A percentile compares a stretch with the other conserved stretches of the same genome.
Evolutionary conservation across 2,113 vertebrate genomes (phyloP).

Genomic region (Dromaius novaehollandiae): DNA sequence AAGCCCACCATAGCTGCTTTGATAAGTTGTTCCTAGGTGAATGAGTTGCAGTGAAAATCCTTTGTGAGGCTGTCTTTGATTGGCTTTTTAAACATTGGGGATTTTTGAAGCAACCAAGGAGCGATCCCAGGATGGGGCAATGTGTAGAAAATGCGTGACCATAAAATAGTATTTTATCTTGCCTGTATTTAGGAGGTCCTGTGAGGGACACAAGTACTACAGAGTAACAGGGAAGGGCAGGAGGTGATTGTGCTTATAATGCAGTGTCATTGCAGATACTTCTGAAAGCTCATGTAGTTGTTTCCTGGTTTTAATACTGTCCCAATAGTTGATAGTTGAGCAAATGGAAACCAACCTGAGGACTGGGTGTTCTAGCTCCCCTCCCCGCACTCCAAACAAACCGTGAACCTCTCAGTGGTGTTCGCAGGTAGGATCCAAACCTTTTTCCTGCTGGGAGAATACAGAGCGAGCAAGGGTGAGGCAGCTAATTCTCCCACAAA

Average conservation of each 20-base stretch:
- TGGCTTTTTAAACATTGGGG: neutral
- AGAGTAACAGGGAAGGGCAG: neutral
- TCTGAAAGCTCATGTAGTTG: neutral
- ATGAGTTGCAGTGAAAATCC: neutral
- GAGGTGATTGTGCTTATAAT: neutral
- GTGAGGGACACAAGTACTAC: neutral
- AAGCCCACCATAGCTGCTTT: neutral
- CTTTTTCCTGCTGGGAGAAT: neutral
- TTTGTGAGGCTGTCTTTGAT: neutral
- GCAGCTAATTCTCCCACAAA: conserved; percentile 23
- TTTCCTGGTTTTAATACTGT: neutral
- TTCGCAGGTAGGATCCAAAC: neutral
- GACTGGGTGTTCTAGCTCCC: neutral
- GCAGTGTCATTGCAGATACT: neutral
- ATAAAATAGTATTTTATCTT: neutral
- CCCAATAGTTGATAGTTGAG: neutral
- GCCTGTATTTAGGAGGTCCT: neutral
- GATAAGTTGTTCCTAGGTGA: neutral
- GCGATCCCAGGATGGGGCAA: neutral
- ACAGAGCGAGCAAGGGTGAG: fast-evolving
- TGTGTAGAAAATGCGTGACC: neutral
- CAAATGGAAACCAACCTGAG: neutral
- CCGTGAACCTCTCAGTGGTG: neutral
- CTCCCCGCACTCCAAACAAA: neutral
- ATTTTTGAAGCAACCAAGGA: neutral